phyloP scores from a whole-genome alignment of 1,140 invertebrate genomes.

The Zaprionus lachaisei region DNA sequence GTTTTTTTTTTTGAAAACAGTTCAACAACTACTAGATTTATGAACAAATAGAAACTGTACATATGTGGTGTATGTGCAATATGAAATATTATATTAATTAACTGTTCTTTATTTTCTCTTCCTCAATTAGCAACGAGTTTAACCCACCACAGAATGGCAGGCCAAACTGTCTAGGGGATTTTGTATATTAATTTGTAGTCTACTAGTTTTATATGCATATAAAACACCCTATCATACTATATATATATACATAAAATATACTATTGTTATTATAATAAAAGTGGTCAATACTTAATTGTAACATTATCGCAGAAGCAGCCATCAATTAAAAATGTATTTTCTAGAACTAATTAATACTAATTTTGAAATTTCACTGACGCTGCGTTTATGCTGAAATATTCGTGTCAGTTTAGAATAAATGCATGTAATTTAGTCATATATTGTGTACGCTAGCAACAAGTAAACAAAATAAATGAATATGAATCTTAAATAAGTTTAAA shows the following conservation, averaged over 20 bases:
- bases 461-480: slow-evolving; percentile 19
- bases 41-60: background rate
- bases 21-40: slow-evolving; percentile 8
- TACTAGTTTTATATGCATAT: slow-evolving; percentile 48
- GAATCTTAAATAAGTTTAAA: slow-evolving; percentile 34
- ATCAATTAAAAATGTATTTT: slow-evolving; percentile 36
- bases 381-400: slow-evolving; percentile 49
- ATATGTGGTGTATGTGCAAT: background rate
- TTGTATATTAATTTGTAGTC: slow-evolving; percentile 55
- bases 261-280: slow-evolving; percentile 2
- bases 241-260: slow-evolving; percentile 23
- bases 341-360: slow-evolving; percentile 25
- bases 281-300: slow-evolving; percentile 32
- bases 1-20: background rate
- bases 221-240: slow-evolving; percentile 27
- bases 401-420: slow-evolving; percentile 62
- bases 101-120: slow-evolving; percentile 17
- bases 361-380: slow-evolving; percentile 38
- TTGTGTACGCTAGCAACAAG: slow-evolving; percentile 27
- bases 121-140: slow-evolving; percentile 62
- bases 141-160: slow-evolving; percentile 78
- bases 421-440: slow-evolving; percentile 62
- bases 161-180: slow-evolving; percentile 74
- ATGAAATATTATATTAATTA: background rate
- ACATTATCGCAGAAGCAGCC: slow-evolving; percentile 30